Base-by-base conservation (phyloP, 2,113 vertebrate species). In the Nyctereutes procyonoides region DNA sequence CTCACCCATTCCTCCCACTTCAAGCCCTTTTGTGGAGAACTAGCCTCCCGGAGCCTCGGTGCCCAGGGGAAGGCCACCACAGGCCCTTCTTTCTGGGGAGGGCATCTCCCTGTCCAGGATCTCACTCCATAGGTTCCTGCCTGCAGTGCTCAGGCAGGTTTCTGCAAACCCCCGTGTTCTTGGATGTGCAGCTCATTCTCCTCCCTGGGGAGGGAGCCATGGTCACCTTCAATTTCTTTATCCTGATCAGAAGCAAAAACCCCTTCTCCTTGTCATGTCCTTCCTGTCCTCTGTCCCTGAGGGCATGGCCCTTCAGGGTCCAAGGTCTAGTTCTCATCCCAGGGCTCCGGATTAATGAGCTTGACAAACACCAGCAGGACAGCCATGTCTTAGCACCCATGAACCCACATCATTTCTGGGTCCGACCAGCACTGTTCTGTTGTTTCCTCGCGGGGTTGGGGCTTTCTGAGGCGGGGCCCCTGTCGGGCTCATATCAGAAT, bases 201-300 rank as follows among this genome's bases (percentile, higher is more conserved):
- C 63, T 3, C 4, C 11, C 20, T 65, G 3, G 30, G 5, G 43
- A 56, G 63, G 48, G 32, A 19, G 55, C n/a, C 20, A 8, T 6
- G 2, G 10, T 26, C 48, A 2, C 2, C 43, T n/a, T n/a, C 28
- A 12, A 38, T 26, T 77, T 14, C 51, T 1, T 0, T 1, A 1
- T 35, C 71, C 11, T 35, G 3, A 58, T 22, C 15, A 22, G 69
- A 90, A 30, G 55, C 32, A 38, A 43, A 73, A 58, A 10, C 15
- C 55, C 11, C 17, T 51, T 24, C 62, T 16, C 35, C 28, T n/a
- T 2, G 1, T 28, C 22, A 3, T 56, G 43, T 15, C 63, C 69
- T 56, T 65, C 63, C 13, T 17, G 28, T 35, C 26, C 77, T 35
- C 62, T 62, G 30, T 30, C 26, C 2, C 35, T 19, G 22, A 12